phyloP scores from a whole-genome alignment of 1,140 invertebrate genomes.

The Andrena cerasifolii region DNA sequence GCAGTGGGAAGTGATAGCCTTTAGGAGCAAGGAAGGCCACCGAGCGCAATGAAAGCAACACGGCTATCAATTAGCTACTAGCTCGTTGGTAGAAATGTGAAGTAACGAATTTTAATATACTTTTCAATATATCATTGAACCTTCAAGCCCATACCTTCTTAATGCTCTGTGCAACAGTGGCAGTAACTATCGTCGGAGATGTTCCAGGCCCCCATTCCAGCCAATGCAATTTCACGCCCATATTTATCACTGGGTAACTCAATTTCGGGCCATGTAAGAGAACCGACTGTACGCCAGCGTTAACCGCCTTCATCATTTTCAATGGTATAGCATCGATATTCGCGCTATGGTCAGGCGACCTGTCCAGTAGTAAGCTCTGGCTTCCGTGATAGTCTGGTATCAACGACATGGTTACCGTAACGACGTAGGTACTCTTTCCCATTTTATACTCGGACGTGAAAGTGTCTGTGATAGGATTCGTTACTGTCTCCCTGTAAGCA shows the following conservation, averaged over 20 bases:
- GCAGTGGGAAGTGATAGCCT: not conserved
- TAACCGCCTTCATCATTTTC: slow-evolving; percentile 84
- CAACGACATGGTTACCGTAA: slow-evolving; percentile 85
- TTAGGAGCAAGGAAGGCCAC: not conserved
- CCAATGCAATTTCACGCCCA: slow-evolving; percentile 89
- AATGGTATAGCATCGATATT: slow-evolving; percentile 85
- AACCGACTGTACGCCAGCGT: slow-evolving; percentile 85
- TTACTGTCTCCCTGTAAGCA: slow-evolving; percentile 93
- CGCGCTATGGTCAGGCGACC: slow-evolving; percentile 84
- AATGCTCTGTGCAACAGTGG: slow-evolving; percentile 90
- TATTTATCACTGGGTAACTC: slow-evolving; percentile 88
- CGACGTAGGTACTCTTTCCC: slow-evolving; percentile 83
- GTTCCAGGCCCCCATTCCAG: slow-evolving; percentile 88
- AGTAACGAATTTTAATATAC: not conserved
- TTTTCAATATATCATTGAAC: not conserved
- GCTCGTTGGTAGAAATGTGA: not conserved
- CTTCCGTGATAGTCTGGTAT: slow-evolving; percentile 77
- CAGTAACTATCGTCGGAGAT: slow-evolving; percentile 89
- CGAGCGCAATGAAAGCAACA: not conserved
- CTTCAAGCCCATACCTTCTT: slow-evolving; percentile 84
- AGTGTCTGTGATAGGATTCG: slow-evolving; percentile 81
- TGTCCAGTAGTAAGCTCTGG: slow-evolving; percentile 84
- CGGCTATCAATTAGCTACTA: not conserved
- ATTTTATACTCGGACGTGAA: slow-evolving; percentile 87
- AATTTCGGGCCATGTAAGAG: slow-evolving; percentile 88